phyloP scores from a whole-genome alignment of 2,888 invertebrate genomes.

The Labia minor region DNA sequence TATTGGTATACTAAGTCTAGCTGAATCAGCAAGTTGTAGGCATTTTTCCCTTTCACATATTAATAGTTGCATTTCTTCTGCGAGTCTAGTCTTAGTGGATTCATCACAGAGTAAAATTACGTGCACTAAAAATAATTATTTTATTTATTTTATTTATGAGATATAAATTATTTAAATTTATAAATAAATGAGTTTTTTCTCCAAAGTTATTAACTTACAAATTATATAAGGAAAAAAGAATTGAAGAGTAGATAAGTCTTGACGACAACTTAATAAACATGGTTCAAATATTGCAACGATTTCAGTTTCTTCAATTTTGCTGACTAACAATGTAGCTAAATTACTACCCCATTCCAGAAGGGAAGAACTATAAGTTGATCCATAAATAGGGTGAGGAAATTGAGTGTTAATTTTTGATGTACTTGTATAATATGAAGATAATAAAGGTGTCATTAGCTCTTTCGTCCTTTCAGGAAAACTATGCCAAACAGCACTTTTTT shows the following conservation, averaged over 20 bases:
- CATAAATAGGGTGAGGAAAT: constrained; percentile 36
- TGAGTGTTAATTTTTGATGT: constrained; percentile 27
- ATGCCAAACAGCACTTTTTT: constrained; percentile 51
- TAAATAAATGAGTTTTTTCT: neutral
- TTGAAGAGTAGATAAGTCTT: constrained; percentile 58
- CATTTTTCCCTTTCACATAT: constrained; percentile 24
- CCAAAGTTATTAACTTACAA: constrained; percentile 30
- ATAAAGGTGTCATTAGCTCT: constrained; percentile 62
- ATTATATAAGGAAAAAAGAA: constrained; percentile 66
- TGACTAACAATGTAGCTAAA: constrained; percentile 62
- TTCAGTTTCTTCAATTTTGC: constrained; percentile 47
- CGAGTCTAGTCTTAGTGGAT: neutral
- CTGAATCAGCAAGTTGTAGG: neutral
- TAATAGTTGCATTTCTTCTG: constrained; percentile 18
- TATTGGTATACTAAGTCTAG: constrained; percentile 4
- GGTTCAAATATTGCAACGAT: constrained; percentile 52
- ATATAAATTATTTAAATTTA: neutral
- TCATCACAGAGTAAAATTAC: constrained; percentile 3
- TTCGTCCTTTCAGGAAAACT: constrained; percentile 59
- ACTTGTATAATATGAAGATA: constrained; percentile 49
- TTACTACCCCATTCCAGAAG: constrained; percentile 34
- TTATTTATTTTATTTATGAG: neutral
- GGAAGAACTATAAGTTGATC: constrained; percentile 27
- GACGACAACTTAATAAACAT: constrained; percentile 63
- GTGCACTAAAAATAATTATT: constrained; percentile 16